phyloP scores from a whole-genome alignment of 2,113 vertebrate species.

The Cyanistes caeruleus region DNA sequence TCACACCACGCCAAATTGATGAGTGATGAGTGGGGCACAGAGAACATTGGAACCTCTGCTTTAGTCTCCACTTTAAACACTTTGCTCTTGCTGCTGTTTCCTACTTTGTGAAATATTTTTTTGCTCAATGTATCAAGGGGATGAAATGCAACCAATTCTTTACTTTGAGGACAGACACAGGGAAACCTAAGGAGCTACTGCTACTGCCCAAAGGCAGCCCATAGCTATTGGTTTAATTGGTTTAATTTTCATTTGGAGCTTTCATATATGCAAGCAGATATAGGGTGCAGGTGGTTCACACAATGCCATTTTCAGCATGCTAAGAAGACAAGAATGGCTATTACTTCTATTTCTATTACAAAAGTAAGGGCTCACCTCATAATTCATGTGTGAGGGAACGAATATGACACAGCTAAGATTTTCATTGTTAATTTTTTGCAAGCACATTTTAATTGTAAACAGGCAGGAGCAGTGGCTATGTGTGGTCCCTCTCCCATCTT shows the following conservation, averaged over 20 bases:
- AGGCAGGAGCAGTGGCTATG: constrained; percentile 34
- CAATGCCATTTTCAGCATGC: neutral
- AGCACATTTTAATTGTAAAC: constrained; percentile 54
- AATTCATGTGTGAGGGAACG: constrained; percentile 25
- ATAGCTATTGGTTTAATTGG: neutral
- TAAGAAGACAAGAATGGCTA: neutral
- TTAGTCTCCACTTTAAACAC: neutral
- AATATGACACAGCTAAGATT: constrained; percentile 29
- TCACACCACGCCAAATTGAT: neutral
- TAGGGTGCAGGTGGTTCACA: neutral
- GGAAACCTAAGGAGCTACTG: neutral
- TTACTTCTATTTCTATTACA: neutral
- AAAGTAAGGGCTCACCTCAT: constrained; percentile 29
- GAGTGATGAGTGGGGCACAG: neutral
- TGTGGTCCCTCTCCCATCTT: constrained; percentile 59
- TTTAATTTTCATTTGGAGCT: neutral
- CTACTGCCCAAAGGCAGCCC: neutral
- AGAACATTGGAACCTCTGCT: neutral
- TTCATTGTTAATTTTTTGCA: constrained; percentile 42
- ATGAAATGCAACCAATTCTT: neutral
- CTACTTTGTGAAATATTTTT: neutral
- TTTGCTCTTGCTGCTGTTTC: neutral
- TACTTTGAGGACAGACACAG: neutral
- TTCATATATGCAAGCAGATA: neutral
- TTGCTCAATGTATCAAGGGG: fast-evolving